Base-by-base conservation (phyloP, 53 echinoderm and acorn worm species). In the Temnopleurus reevesii region DNA sequence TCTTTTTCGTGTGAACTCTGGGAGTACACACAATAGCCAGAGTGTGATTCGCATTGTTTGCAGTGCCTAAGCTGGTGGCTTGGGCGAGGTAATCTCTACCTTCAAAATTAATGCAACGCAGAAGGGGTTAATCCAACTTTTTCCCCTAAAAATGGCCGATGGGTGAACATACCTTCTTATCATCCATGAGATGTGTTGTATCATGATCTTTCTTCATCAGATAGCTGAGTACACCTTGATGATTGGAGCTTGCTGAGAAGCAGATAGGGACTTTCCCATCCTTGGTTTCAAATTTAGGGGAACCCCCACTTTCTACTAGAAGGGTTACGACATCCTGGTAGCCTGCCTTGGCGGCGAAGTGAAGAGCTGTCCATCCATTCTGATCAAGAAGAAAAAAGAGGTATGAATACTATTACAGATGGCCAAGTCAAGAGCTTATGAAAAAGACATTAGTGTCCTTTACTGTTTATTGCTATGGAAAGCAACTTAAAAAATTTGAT, bases 321-420 rank as follows among this genome's bases (percentile, higher is more conserved):
- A 95, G 57, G 25, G 93, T 97, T 8, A 97, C 97, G n/a, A 97
- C 97, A 56, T 95, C 94, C 36, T 93, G 90, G 89, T 88, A 97
- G 17, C 97, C 97, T 43, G 95, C 95, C 80, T 95, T 97, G 51
- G 97, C 89, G 19, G 97, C 94, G 86, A 95, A 97, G 86, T 97
- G 97, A 19, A 97, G 92, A 7, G 94, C 94, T 10, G 95, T 97
- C 97, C 95, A 97, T 12, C 97, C 97, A 93, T 95, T 97, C 97
- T 97, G 49, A 19, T n/a, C n/a, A 66, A 71, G 15, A 49, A 12
- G 49, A 49, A 49, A 12, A 12, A 49, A 12, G 15, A 12, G 15
- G 9, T 49, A 12, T 49, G 49, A 49, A 49, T 49, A 15, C n/a
- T n/a, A n/a, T n/a, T n/a, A n/a, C n/a, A n/a, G n/a, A n/a, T n/a